Conservation (phyloP, 2,888 invertebrate genomes). For the Myopa testacea region DNA sequence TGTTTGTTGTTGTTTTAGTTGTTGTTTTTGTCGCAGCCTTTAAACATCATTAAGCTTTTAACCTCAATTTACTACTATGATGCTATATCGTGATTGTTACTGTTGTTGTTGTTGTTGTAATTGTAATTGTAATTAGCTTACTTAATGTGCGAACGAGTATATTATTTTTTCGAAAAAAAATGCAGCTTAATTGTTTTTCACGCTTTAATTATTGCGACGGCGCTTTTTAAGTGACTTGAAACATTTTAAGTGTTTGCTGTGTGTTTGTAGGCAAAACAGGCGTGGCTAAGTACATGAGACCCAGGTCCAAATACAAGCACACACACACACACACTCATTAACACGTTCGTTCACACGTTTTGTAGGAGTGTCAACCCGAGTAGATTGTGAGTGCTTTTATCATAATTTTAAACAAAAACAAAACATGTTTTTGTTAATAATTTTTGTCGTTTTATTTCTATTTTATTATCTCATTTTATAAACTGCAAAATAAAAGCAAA, state of each 20-base stretch:
- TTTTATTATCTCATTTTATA: no score
- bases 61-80: conserved; percentile 8
- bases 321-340: no score
- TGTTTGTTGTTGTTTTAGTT: background rate
- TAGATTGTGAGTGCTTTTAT: no score
- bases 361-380: no score
- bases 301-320: no score
- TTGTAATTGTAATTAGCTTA: conserved; percentile 4
- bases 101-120: conserved; percentile 11
- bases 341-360: no score
- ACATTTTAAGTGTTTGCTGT: background rate
- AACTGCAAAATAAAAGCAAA: no score
- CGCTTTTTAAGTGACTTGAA: background rate
- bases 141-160: conserved; percentile 7
- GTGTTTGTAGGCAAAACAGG: background rate
- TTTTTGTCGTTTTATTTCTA: no score
- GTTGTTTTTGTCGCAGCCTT: background rate
- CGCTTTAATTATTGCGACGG: conserved; percentile 25
- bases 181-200: conserved; percentile 28
- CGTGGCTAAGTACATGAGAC: conserved; percentile 11
- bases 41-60: conserved; percentile 37
- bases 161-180: conserved; percentile 2
- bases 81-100: background rate
- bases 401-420: no score
- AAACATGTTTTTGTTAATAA: no score